Percentiles rank a stretch among this genome's conserved stretches.
phyloP scores from a whole-genome alignment of 2,113 vertebrate species.

The Symphodus melops region DNA sequence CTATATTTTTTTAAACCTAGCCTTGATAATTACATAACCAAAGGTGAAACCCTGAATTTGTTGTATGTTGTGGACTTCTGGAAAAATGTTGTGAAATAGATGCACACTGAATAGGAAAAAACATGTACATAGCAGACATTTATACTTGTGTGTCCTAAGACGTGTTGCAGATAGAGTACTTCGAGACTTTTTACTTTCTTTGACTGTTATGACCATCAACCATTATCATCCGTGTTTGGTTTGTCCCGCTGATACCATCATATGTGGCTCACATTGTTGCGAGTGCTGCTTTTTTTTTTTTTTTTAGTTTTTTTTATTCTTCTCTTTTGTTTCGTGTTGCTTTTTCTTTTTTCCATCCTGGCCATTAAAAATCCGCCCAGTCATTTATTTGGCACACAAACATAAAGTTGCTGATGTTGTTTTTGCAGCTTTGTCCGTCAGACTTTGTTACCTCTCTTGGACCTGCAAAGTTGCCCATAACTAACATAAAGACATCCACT shows the following conservation, averaged over 20 bases:
- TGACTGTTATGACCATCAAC: constrained; percentile 83
- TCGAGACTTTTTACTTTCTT: constrained; percentile 79
- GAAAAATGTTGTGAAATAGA: constrained; percentile 81
- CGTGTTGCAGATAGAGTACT: constrained; percentile 74
- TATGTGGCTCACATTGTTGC: constrained; percentile 56
- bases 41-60: constrained; percentile 84
- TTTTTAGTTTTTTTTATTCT: constrained; percentile 9
- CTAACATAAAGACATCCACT: constrained; percentile 16
- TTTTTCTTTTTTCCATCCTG: neutral
- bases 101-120: constrained; percentile 77
- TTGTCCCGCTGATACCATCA: constrained; percentile 56
- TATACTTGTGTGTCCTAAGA: constrained; percentile 82
- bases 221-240: constrained; percentile 56
- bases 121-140: constrained; percentile 83
- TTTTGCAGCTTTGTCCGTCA: constrained; percentile 33
- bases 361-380: constrained; percentile 22
- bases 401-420: constrained; percentile 33
- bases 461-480: constrained; percentile 33
- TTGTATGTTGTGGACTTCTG: constrained; percentile 79
- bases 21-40: constrained; percentile 88
- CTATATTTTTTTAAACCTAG: constrained; percentile 87
- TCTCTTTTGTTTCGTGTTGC: neutral
- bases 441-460: constrained; percentile 34
- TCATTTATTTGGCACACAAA: constrained; percentile 35
- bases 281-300: constrained; percentile 69